phyloP scores from a whole-genome alignment of 2,888 invertebrate genomes.

The Tenthredo notha region DNA sequence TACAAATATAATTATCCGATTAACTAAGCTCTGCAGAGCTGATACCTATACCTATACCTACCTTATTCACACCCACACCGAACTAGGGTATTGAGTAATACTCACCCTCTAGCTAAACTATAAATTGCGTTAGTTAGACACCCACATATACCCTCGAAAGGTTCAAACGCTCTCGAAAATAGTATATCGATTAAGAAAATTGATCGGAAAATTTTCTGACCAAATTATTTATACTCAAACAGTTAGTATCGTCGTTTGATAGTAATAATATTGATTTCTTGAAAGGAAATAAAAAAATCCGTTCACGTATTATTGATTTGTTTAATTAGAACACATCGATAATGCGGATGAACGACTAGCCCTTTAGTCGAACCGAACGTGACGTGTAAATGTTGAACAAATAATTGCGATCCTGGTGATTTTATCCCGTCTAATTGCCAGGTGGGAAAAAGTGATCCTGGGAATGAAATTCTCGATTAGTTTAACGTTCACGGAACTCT shows the following conservation, averaged over 20 bases:
- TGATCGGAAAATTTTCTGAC: neutral
- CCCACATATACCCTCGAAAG: neutral
- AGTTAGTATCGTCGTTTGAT: neutral
- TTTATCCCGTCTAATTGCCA: neutral
- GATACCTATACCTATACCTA: neutral
- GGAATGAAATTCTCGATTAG: slow-evolving; percentile 9
- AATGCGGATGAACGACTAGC: neutral
- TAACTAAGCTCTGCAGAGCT: neutral
- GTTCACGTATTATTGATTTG: neutral
- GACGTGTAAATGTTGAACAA: slow-evolving; percentile 6
- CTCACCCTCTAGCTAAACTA: neutral
- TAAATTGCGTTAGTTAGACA: slow-evolving; percentile 22
- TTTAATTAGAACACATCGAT: neutral
- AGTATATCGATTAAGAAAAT: neutral
- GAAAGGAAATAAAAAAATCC: neutral
- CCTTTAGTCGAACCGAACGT: neutral
- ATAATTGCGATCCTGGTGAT: neutral
- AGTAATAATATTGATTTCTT: neutral
- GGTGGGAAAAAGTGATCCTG: neutral
- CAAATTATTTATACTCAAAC: neutral
- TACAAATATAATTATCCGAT: neutral
- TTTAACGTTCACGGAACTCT: neutral
- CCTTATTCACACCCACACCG: slow-evolving; percentile 1
- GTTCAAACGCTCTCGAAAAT: neutral
- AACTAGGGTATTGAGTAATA: neutral